Evolutionary conservation across 2,113 vertebrate species (phyloP).

Genomic region (Aegypius monachus): DNA sequence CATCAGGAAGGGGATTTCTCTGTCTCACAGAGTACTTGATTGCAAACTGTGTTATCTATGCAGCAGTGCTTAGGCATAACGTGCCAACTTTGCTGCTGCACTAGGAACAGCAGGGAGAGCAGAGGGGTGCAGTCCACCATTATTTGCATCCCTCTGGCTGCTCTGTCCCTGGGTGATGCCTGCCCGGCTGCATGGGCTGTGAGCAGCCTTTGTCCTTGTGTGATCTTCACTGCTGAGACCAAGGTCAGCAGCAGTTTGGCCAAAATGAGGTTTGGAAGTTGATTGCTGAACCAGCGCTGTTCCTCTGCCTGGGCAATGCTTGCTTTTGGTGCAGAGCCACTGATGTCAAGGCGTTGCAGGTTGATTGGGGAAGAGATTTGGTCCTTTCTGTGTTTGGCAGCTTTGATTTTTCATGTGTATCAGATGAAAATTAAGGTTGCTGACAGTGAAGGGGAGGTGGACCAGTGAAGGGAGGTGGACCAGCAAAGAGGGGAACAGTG

Average conservation of each 20-base stretch:
- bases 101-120: neutral
- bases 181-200: neutral
- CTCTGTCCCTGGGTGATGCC: neutral
- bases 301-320: neutral
- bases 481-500: neutral
- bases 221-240: neutral
- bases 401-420: neutral
- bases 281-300: fast-evolving
- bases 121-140: neutral
- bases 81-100: neutral
- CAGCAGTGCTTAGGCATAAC: neutral
- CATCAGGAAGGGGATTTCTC: neutral
- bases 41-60: no score
- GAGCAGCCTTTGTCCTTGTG: neutral
- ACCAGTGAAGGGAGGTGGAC: neutral
- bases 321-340: neutral
- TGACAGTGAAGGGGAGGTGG: neutral
- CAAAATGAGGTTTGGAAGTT: neutral
- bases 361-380: neutral
- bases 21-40: neutral
- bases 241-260: neutral
- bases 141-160: neutral
- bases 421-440: neutral
- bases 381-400: neutral
- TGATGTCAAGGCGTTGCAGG: fast-evolving